Base-by-base conservation (phyloP, 2,113 vertebrate genomes). In the Pygoscelis antarcticus region DNA sequence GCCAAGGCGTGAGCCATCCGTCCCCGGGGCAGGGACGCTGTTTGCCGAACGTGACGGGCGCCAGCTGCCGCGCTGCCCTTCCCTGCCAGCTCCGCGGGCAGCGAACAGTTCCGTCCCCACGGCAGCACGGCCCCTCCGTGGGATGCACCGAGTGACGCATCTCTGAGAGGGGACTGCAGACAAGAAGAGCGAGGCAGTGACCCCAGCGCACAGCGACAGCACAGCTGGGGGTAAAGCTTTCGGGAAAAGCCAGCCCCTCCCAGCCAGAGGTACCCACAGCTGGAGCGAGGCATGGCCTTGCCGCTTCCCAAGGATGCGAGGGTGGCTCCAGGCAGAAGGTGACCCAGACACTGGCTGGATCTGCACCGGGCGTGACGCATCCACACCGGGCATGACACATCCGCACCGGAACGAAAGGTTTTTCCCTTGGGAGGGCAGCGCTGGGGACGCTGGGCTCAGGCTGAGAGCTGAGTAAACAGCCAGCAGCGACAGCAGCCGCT, bases 391-490 rank as follows among this genome's bases (percentile, higher is more conserved):
- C 23, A 42, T 15, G 72, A 80, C 44, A 84, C 34, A 71, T 71
- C 54, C 7, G 7, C 44, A 52, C 13, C 0, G 0, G 20, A 95
- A 95, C 4, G 9, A 83, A 90, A 65, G 70, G 60, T 40, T 87
- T 87, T 90, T 87, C 87, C 83, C 95, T 49, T 8, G 47, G 54
- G 81, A 93, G 44, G 44, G 38, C 42, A 29, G 61, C 4, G 4
- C n/a, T 70, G 66, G 65, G 82, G 66, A n/a, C 2, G 4, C 75
- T 32, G 71, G 42, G 61, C 66, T 51, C 10, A 23, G 32, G 90
- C 55, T 87, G 71, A 87, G 90, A 36, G 72, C 83, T 30, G 55
- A 5, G 40, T 42, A 38, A 94, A 55, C 82, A 95, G 74, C 79
- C 29, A 2, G 44, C 74, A 88, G 78, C 6, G 32, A n/a, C 30